phyloP scores from a whole-genome alignment of 1,140 invertebrate species.

The Proctacanthus coquilletti region DNA sequence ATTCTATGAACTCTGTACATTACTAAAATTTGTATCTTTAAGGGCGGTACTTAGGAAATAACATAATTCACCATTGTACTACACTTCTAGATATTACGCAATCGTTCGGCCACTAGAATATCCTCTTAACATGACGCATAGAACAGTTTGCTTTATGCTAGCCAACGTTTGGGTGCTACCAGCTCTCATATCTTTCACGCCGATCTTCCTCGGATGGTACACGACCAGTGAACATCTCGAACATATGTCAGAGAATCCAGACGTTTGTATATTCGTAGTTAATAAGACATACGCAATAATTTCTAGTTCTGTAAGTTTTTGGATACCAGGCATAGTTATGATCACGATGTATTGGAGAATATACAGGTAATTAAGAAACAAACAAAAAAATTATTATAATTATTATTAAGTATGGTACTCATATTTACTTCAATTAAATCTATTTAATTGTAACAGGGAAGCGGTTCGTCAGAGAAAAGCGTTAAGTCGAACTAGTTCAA shows the following conservation, averaged over 20 bases:
- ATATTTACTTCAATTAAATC: constrained; percentile 1
- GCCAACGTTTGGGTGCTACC: constrained; percentile 82
- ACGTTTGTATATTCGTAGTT: constrained; percentile 73
- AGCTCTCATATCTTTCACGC: constrained; percentile 84
- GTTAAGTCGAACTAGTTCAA: constrained; percentile 60
- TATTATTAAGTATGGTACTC: constrained; percentile 23
- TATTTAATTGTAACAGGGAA: no score
- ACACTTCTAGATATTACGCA: constrained; percentile 50
- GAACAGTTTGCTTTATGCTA: constrained; percentile 65
- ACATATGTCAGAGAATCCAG: constrained; percentile 48
- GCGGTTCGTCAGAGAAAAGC: constrained; percentile 78
- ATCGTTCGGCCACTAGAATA: constrained; percentile 80
- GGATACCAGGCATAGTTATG: constrained; percentile 90
- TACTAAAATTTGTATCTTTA: no score
- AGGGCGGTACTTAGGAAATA: no score
- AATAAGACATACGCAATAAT: constrained; percentile 81
- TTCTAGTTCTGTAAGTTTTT: constrained; percentile 84
- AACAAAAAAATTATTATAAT: constrained; percentile 1
- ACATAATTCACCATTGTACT: no score
- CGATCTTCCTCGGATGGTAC: constrained; percentile 88
- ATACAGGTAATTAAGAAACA: constrained; percentile 47
- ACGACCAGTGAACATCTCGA: constrained; percentile 64
- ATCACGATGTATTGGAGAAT: constrained; percentile 81
- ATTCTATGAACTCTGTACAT: no score
- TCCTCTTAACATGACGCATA: constrained; percentile 70